Base-by-base conservation (phyloP, 2,797 vertebrate genomes). In the Acipenser ruthenus region DNA sequence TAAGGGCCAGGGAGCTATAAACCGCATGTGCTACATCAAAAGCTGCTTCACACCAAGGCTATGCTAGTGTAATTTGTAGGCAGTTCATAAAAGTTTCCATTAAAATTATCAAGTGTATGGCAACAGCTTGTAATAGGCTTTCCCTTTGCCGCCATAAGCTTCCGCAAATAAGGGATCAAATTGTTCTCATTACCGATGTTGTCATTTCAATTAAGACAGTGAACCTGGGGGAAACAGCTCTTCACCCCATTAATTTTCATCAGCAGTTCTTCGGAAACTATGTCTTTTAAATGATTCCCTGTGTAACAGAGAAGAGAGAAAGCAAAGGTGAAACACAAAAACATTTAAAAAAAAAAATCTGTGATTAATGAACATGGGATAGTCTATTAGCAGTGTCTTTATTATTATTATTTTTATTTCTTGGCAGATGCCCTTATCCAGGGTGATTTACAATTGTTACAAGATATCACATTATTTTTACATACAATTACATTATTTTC, bases 251-350 rank as follows among this genome's bases (percentile, higher is more conserved):
- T 84, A 80, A 83, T 78, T 88, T 74, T 90, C 90, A 74, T 92
- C 90, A 23, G 64, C 85, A 72, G 82, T 62, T 77, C 81, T 82
- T 67, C 89, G 87, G 72, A 92, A 87, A 80, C 90, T 92, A 60
- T 85, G 77, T 65, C 88, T 83, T 79, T 92, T 92, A 77, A 89
- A 86, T 72, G 88, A 89, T 68, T 92, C 89, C 79, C 89, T 92
- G 74, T 56, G 69, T 12, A 65, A 23, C 64, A 67, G 10, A 56
- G 53, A 3, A 70, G 10, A 73, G 15, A 13, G 63, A 5, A 9
- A 65, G 52, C 52, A 15, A 67, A 68, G 55, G 55, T 58, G 10
- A 58, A 58, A 58, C 12, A 11, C 12, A 6, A 53, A 53, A 2
- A 53, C 51, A 53, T 53, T 53, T 6, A 53, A 53, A 53, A 53